Evolutionary conservation across 2,113 vertebrate species (phyloP).

Genomic region (Gymnogyps californianus): DNA sequence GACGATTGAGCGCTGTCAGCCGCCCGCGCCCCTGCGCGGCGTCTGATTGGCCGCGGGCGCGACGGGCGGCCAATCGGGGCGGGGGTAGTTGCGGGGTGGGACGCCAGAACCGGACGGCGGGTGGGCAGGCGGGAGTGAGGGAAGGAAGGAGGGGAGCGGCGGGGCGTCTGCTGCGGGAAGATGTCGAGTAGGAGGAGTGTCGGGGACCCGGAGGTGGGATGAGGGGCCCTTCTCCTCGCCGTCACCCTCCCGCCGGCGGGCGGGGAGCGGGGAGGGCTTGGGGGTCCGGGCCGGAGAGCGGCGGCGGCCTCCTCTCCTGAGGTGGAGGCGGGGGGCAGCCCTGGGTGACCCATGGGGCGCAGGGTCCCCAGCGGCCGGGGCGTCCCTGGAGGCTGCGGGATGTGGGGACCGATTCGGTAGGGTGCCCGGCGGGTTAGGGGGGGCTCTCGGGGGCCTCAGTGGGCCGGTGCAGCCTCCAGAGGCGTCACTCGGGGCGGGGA

Average conservation of each 20-base stretch:
- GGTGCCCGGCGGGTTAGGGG: neutral
- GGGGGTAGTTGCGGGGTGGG: neutral
- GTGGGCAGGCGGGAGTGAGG: neutral
- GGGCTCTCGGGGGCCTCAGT: accelerated
- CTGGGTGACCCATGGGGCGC: too few relatives aligned
- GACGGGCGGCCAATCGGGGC: neutral
- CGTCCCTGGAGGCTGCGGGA: too few relatives aligned
- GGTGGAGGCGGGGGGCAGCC: neutral
- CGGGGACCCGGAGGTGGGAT: conserved; percentile 63
- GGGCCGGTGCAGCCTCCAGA: too few relatives aligned
- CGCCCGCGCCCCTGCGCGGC: neutral
- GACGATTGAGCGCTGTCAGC: neutral
- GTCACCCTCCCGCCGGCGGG: too few relatives aligned
- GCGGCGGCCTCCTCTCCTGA: too few relatives aligned
- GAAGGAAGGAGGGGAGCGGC: neutral
- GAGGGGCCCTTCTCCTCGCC: accelerated
- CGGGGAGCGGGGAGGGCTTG: too few relatives aligned
- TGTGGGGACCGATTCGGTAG: too few relatives aligned
- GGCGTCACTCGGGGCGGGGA: accelerated
- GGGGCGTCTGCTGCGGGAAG: neutral
- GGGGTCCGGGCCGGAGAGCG: too few relatives aligned
- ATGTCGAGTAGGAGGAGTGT: conserved; percentile 73
- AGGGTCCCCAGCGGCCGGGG: too few relatives aligned
- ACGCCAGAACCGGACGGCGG: neutral
- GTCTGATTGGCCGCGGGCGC: neutral